Percentiles rank a stretch among this genome's conserved stretches.
phyloP scores from a whole-genome alignment of 2,888 invertebrate genomes.

The Notodonta ziczac region DNA sequence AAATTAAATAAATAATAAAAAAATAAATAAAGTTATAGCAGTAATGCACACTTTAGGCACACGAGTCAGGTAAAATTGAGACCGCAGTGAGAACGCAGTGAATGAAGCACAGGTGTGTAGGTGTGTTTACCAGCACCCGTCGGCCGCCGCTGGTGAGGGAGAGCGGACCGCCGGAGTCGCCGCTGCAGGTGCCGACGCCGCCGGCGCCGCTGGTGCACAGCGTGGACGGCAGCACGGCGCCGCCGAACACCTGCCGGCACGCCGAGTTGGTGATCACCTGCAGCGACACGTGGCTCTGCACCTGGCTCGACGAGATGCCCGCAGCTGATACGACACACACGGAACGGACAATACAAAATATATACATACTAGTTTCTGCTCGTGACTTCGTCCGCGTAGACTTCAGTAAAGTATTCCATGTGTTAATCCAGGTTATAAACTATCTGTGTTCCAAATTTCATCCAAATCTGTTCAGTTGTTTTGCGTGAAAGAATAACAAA shows the following conservation, averaged over 20 bases:
- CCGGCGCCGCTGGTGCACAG: constrained; percentile 60
- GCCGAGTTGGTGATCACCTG: constrained; percentile 62
- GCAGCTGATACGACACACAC: constrained; percentile 34
- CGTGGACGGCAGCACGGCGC: constrained; percentile 43
- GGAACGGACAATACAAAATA: constrained; percentile 6
- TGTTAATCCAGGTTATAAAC: no score
- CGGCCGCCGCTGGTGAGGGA: constrained; percentile 44
- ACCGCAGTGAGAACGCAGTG: not conserved
- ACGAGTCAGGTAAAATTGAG: no score
- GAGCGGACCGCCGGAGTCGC: constrained; percentile 66
- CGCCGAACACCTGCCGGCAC: constrained; percentile 53
- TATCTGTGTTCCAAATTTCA: no score
- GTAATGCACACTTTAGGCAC: no score
- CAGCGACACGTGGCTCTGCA: constrained; percentile 71
- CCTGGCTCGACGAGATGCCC: constrained; percentile 49
- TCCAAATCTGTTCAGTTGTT: no score
- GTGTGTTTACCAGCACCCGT: constrained; percentile 39
- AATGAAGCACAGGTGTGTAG: not conserved
- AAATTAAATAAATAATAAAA: no score
- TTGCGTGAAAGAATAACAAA: no score
- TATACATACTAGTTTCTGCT: no score
- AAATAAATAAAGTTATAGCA: no score
- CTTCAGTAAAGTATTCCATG: no score
- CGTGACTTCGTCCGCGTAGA: no score
- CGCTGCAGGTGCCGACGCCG: constrained; percentile 63